Evolutionary conservation across 2,797 vertebrate species (phyloP).

Genomic region (Masticophis lateralis): DNA sequence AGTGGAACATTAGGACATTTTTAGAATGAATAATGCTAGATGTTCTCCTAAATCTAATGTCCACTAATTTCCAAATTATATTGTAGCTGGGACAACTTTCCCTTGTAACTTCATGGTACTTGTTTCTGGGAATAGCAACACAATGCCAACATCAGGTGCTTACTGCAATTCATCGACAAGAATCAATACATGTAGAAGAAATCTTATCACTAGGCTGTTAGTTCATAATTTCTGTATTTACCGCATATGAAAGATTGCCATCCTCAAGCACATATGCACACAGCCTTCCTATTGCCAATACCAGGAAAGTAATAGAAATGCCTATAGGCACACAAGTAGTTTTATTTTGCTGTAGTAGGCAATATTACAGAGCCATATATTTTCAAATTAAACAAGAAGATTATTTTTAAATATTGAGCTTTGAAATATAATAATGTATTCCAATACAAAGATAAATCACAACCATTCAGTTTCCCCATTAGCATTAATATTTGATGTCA

Average conservation of each 20-base stretch:
- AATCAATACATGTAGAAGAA: neutral
- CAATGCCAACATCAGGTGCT: neutral
- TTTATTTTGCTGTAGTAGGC: neutral
- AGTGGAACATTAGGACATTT: neutral
- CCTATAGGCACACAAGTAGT: neutral
- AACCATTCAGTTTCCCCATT: conserved; percentile 23
- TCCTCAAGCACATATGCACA: neutral
- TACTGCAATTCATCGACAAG: neutral
- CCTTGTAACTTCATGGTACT: neutral
- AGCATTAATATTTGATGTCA: conserved; percentile 17
- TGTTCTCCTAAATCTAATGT: neutral
- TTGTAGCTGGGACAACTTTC: neutral
- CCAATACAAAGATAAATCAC: conserved; percentile 26
- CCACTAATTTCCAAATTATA: neutral
- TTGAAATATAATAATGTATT: conserved; percentile 31
- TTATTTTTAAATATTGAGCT: conserved; percentile 29
- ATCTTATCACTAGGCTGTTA: neutral
- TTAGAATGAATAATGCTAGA: neutral
- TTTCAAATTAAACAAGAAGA: conserved; percentile 34
- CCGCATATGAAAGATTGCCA: neutral
- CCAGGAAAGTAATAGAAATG: neutral
- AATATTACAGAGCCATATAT: neutral
- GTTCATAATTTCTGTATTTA: neutral
- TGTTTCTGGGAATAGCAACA: neutral
- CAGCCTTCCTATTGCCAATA: neutral